Evolutionary conservation across 1,140 invertebrate genomes (phyloP).

Genomic region (Drosophila teissieri): DNA sequence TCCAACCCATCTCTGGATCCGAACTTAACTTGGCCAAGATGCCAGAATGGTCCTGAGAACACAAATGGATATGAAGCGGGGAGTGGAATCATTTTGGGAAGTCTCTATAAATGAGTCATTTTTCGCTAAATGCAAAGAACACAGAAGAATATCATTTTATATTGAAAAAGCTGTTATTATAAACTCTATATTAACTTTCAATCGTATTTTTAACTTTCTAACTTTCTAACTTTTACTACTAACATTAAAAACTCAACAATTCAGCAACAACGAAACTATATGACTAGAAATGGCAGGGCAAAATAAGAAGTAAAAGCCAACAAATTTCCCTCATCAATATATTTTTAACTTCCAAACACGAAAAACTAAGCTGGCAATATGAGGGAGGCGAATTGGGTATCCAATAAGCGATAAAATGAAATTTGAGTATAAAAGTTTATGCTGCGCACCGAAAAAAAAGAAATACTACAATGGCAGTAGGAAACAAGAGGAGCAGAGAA

Average conservation of each 20-base stretch:
- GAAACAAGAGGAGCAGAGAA: constrained; percentile 8
- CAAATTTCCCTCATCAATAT: constrained; percentile 19
- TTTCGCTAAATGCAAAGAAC: not conserved
- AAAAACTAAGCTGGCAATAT: not conserved
- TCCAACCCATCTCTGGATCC: constrained; percentile 6
- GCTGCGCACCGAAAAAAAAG: constrained; percentile 15
- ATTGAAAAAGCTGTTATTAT: not conserved
- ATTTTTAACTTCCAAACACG: constrained; percentile 29
- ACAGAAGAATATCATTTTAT: too few relatives aligned
- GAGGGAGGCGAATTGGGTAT: constrained; percentile 24
- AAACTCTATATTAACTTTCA: not conserved
- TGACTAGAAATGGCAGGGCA: not conserved
- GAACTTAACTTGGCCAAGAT: constrained; percentile 25
- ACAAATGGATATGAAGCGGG: not conserved
- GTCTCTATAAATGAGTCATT: constrained; percentile 20
- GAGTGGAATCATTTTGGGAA: not conserved
- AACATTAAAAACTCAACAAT: not conserved
- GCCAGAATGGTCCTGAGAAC: constrained; percentile 5
- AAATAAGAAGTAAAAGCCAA: not conserved
- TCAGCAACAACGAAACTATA: constrained; percentile 3
- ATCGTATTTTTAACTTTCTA: not conserved
- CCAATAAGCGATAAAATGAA: constrained; percentile 49
- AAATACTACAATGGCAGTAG: constrained; percentile 9
- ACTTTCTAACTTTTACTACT: too few relatives aligned
- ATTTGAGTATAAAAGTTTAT: constrained; percentile 47